Evolutionary conservation across 1,140 invertebrate species (phyloP).

Genomic region (Sitobion miscanthi): DNA sequence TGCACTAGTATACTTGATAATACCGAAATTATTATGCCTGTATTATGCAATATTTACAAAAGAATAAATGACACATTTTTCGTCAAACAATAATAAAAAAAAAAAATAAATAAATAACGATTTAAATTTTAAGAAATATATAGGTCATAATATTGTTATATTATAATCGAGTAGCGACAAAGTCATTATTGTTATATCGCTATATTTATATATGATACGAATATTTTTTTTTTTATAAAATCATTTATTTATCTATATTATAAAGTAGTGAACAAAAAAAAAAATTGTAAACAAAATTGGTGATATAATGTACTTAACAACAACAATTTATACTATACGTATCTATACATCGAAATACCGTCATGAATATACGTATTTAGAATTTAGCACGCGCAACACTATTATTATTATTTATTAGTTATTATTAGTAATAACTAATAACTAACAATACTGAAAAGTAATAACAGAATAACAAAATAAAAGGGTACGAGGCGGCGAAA

Average conservation of each 20-base stretch:
- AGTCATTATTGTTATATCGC: neutral
- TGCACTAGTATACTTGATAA: neutral
- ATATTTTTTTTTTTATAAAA: neutral
- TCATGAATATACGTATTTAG: neutral
- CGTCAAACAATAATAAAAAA: neutral
- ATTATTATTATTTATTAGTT: neutral
- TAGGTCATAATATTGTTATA: neutral
- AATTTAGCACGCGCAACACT: neutral
- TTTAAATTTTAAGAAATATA: neutral
- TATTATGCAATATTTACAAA: neutral
- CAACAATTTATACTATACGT: neutral
- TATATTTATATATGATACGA: neutral
- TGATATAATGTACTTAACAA: conserved; percentile 1
- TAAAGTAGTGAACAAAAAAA: neutral
- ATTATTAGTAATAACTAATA: neutral
- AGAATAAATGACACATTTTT: neutral
- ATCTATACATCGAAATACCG: neutral
- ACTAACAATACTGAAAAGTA: neutral
- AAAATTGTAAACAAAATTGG: neutral
- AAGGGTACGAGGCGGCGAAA: neutral
- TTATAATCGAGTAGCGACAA: neutral
- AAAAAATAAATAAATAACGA: neutral
- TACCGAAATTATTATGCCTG: neutral
- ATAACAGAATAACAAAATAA: neutral
- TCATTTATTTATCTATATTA: neutral